A percentile compares a stretch with the other conserved stretches of the same genome.
Evolutionary conservation across 1,140 invertebrate species (phyloP).

Genomic region (Drosophila pallidifrons): DNA sequence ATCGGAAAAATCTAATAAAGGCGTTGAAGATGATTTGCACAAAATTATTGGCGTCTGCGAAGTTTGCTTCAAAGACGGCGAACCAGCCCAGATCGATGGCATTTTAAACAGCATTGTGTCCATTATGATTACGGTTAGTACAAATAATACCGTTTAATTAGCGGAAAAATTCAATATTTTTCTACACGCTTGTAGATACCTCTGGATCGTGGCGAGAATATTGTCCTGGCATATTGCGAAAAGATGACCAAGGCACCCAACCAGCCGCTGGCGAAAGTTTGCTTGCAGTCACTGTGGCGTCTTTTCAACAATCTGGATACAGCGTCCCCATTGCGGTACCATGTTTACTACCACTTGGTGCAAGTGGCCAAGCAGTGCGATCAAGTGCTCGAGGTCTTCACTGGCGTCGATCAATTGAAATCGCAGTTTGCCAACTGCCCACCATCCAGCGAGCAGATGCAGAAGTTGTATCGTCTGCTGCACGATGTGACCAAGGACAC

Average conservation of each 20-base stretch:
- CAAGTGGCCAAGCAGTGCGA: conserved; percentile 95
- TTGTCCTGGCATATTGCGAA: conserved; percentile 96
- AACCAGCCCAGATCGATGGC: conserved; percentile 92
- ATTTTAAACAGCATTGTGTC: conserved; percentile 96
- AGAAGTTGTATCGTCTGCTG: conserved; percentile 94
- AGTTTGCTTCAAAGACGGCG: conserved; percentile 94
- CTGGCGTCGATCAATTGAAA: conserved; percentile 92
- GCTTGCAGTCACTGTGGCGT: conserved; percentile 94
- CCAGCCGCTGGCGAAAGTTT: conserved; percentile 91
- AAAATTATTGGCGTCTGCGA: conserved; percentile 98
- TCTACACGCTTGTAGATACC: conserved; percentile 88
- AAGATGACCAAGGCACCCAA: conserved; percentile 96
- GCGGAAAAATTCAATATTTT: neutral
- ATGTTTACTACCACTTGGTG: conserved; percentile 96
- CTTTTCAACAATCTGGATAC: conserved; percentile 96
- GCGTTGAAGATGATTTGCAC: conserved; percentile 96
- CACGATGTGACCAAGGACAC: conserved; percentile 93
- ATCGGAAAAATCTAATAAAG: conserved; percentile 94
- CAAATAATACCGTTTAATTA: neutral
- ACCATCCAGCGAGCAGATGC: conserved; percentile 95
- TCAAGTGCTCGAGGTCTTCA: conserved; percentile 92
- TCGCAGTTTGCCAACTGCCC: conserved; percentile 93
- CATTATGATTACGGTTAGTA: conserved; percentile 93
- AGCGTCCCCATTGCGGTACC: conserved; percentile 93
- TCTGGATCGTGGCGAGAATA: conserved; percentile 92